Evolutionary conservation across 2,113 vertebrate species (phyloP), one percentile per base, ranked within the genome.

Genomic region (Forbesichthys papilliferus): DNA sequence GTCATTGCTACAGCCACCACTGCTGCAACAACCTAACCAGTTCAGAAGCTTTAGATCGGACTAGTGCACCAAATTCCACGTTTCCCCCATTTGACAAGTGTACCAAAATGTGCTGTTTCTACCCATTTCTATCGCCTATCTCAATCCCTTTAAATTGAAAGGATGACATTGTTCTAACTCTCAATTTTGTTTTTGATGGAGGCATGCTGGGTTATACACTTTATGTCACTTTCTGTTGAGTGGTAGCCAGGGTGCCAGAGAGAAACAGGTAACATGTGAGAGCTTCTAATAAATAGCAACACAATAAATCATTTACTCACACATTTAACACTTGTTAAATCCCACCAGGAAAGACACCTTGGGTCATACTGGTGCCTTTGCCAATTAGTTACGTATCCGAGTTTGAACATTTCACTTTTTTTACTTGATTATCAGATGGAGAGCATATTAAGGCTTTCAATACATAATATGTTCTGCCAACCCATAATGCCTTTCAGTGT

Each of bases 371-470:
- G 20, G 20, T 11, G 56, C 20, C 11, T 27, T 9, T 6, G 20
- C 8, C 14, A 58, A 49, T 62, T 66, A 70, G 48, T 78, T 1
- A 5, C 6, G 36, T 42, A 42, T 6, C 7, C 14, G 9, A 52
- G 9, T 85, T 74, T 60, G 8, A 46, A 20, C 48, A 64, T 74
- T 63, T 46, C 42, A 47, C 11, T 16, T 69, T 61, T 61, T 61
- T 61, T 63, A 64, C 36, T 42, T 42, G 4, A 42, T 42, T 8
- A 42, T 42, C 36, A 42, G 27, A 27, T 8, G 36, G 36, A 5
- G 77, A 83, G 82, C 54, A 81, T 79, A 87, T 89, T 85, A 63
- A 80, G 80, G 74, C 72, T 82, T 89, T 52, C 84, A 86, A 72
- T 78, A 78, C 80, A 71, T 84, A 87, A 89, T 80, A 83, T 76